Conservation (phyloP, 2,113 vertebrate species). For the Triplophysa rosa region DNA sequence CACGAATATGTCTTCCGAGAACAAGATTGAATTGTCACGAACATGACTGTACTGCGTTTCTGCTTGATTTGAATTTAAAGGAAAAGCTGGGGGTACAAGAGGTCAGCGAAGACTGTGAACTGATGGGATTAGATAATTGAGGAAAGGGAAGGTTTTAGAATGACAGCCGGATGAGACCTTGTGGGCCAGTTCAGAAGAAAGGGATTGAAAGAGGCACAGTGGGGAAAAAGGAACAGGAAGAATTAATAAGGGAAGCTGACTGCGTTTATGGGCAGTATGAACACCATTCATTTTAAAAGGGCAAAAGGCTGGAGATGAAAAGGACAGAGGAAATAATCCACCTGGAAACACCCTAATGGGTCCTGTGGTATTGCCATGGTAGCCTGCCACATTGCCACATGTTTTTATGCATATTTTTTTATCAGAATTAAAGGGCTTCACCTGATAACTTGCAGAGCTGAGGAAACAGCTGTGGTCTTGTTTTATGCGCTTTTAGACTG, state of each 20-base stretch:
- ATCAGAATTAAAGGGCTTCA: no score
- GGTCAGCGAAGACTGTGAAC: neutral
- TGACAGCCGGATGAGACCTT: neutral
- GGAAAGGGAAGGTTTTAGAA: neutral
- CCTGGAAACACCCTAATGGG: slow-evolving; percentile 56
- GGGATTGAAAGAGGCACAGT: neutral
- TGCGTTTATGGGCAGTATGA: slow-evolving; percentile 46
- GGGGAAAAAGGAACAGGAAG: slow-evolving; percentile 31
- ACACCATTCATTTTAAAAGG: slow-evolving; percentile 44
- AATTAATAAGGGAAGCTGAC: slow-evolving; percentile 24
- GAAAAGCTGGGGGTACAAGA: slow-evolving; percentile 38
- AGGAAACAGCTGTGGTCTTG: no score
- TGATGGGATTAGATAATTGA: neutral
- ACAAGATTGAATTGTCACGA: slow-evolving; percentile 56
- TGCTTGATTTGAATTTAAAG: slow-evolving; percentile 69
- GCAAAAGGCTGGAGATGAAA: slow-evolving; percentile 12
- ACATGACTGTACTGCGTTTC: slow-evolving; percentile 66
- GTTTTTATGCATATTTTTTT: slow-evolving; percentile 8
- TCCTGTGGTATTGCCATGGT: slow-evolving; percentile 44
- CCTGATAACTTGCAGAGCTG: no score
- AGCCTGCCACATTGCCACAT: slow-evolving; percentile 46
- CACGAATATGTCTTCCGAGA: neutral
- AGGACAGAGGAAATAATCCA: slow-evolving; percentile 26
- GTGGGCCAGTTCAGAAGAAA: slow-evolving; percentile 42
- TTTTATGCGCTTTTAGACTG: no score